Conservation (phyloP, 2,888 invertebrate genomes). For the Eubasilissa splendida region DNA sequence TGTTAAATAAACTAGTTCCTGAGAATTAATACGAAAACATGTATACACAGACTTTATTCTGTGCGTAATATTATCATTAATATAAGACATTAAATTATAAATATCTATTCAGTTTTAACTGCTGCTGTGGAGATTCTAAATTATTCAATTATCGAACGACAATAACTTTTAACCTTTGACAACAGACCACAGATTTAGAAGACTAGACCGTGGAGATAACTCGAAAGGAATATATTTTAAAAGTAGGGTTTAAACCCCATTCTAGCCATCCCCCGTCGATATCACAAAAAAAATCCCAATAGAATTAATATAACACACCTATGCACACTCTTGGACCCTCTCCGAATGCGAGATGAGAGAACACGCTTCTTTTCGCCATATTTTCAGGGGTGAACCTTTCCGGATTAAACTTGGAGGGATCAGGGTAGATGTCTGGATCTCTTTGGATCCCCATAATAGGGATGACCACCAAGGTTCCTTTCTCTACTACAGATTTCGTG, state of each 20-base stretch:
- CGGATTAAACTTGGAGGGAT: constrained; percentile 63
- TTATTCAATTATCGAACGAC: background rate
- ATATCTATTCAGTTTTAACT: too few species aligned
- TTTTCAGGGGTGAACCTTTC: constrained; percentile 62
- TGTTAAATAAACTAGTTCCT: too few species aligned
- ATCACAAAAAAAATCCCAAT: background rate
- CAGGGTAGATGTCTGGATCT: constrained; percentile 61
- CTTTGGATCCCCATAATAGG: constrained; percentile 62
- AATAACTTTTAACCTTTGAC: background rate
- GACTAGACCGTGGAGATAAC: background rate
- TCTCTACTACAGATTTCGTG: constrained; percentile 59
- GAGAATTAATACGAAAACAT: too few species aligned
- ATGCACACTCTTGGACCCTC: constrained; percentile 25
- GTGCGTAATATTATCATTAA: too few species aligned
- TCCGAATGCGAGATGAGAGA: constrained; percentile 59
- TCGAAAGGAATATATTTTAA: background rate
- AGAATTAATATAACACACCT: background rate
- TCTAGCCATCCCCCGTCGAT: background rate
- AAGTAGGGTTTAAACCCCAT: background rate
- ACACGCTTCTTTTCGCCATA: constrained; percentile 59
- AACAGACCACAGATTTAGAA: background rate
- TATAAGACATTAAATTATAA: too few species aligned
- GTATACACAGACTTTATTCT: too few species aligned
- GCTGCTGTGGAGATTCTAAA: background rate
- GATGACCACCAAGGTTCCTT: constrained; percentile 61